Base-by-base conservation (phyloP, 2,888 invertebrate species). In the Pristionchus entomophagus region DNA sequence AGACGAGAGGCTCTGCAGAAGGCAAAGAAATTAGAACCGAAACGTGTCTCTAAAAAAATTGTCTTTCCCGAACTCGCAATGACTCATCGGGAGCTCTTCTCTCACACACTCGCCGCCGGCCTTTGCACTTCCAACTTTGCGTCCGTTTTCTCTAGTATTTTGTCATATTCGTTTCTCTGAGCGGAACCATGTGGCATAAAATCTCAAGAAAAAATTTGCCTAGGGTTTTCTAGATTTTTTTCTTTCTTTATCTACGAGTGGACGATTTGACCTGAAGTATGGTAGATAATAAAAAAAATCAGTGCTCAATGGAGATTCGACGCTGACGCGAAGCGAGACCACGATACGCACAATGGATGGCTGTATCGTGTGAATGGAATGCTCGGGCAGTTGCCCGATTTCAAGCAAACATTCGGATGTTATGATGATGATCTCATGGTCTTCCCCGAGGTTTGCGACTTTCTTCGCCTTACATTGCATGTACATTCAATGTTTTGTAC, bases 371-470 rank as follows among this genome's bases (percentile, higher is more conserved):
- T 69, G 3, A 69, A 69, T 38, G 65, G 65, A 69, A 4, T 69
- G 19, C 65, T 69, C 35, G 38, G 38, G 5, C 65, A 69, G 29
- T 38, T 38, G 22, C 65, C 65, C 38, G 38, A 69, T 38, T 69
- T 69, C 65, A 69, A 69, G 38, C 17, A 22, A 69, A 69, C 65
- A 0, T 69, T 69, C 38, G 65, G 35, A 0, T 69, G 65, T 38
- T 69, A 69, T 69, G 65, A 69, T 35, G 65, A 69, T 19, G 65
- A 69, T 38, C 38, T n/a, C 2, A 69, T 69, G 65, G 38, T 38
- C 22, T 69, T 69, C 12, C 65, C 38, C 22, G 65, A 69, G 65
- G 38, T 69, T 38, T 38, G n/a, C n/a, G n/a, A n/a, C n/a, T n/a
- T n/a, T n/a, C n/a, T n/a, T n/a, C n/a, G n/a, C n/a, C n/a, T n/a